Evolutionary conservation across 2,888 invertebrate species (phyloP).

Genomic region (Stramonita haemastoma): DNA sequence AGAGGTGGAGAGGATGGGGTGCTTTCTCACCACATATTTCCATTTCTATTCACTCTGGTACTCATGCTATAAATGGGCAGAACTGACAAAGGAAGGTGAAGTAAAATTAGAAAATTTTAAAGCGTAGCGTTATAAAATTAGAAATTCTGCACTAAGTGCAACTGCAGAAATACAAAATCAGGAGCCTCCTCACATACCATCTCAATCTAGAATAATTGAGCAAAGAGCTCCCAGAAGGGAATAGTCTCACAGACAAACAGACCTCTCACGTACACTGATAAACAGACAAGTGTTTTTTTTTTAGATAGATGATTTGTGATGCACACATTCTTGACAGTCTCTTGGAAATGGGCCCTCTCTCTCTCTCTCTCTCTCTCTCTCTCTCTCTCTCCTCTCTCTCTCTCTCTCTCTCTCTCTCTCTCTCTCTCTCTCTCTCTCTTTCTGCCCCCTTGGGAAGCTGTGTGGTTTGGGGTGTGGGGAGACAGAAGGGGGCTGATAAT

Average conservation of each 20-base stretch:
- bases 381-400: not conserved
- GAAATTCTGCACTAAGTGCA: too few species aligned
- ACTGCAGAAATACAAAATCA: not conserved
- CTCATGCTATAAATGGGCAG: too few species aligned
- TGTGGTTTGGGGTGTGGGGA: not conserved
- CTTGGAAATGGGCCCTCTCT: constrained; percentile 2
- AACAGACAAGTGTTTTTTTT: not conserved
- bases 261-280: not conserved
- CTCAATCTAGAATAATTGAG: not conserved
- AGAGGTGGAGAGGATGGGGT: too few species aligned
- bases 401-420: not conserved
- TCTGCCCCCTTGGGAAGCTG: constrained; percentile 10
- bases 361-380: not conserved
- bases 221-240: not conserved
- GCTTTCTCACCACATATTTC: too few species aligned
- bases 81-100: too few species aligned
- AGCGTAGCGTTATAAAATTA: too few species aligned
- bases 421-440: not conserved
- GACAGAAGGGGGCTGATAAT: constrained; percentile 21
- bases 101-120: too few species aligned
- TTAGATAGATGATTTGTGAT: constrained; percentile 25
- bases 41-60: too few species aligned
- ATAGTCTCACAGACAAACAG: not conserved
- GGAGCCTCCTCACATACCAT: not conserved
- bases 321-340: constrained; percentile 12